These are phyloP conservation scores for Lepidurus packardi DNA, from an alignment of 1,140 invertebrate genomes.

Conservation along the genomic window DNA sequence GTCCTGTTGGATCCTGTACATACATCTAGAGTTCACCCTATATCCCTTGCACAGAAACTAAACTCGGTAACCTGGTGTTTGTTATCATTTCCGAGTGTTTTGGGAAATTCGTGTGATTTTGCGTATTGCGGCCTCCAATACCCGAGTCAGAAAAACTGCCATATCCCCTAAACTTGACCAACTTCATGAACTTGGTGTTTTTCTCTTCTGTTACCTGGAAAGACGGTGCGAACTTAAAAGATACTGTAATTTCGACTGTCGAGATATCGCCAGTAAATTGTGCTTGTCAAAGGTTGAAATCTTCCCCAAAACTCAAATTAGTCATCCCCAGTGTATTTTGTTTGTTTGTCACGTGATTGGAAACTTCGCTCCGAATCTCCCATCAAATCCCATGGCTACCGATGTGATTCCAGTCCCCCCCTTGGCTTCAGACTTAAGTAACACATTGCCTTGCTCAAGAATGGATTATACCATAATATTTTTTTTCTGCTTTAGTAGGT, in stretches of 20 bases:
- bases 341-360: background rate
- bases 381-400: background rate
- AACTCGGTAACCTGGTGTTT: background rate
- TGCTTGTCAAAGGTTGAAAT: background rate
- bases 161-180: background rate
- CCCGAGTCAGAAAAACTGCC: background rate
- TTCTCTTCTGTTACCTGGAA: background rate
- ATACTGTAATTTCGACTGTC: background rate
- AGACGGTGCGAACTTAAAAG: background rate
- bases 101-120: background rate
- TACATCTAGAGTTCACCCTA: background rate
- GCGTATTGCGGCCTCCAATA: background rate
- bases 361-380: background rate
- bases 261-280: background rate
- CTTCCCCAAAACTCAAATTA: background rate
- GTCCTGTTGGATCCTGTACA: background rate
- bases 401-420: background rate
- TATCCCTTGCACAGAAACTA: background rate
- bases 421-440: background rate
- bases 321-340: background rate
- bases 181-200: background rate
- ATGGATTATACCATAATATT: background rate
- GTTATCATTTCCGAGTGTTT: background rate
- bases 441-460: background rate
- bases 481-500: background rate